Evolutionary conservation across 1,140 invertebrate species (phyloP), one percentile per base, ranked within the genome.

Genomic region (Zaprionus ghesquierei): DNA sequence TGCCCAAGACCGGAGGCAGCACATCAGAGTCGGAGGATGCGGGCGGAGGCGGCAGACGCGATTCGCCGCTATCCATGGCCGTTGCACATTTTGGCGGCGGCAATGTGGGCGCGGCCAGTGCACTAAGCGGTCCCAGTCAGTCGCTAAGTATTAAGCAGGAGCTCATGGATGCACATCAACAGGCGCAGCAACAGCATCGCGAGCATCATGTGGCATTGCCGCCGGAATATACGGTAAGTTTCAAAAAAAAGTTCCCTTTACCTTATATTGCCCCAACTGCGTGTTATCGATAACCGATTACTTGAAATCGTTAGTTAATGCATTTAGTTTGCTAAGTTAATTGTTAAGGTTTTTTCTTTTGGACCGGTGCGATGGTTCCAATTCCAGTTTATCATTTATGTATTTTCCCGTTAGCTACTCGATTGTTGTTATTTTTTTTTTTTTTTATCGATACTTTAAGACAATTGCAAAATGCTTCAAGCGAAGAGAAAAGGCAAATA

Each of bases 81-180:
- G 90, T 72, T 25, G 81, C 81, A 56, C 90, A 91, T 61, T 35
- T 91, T 69, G 74, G 82, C 62, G 76, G 93, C 85, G 80, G 81
- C 41, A 89, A 89, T 80, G 84, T 89, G 65, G 84, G 84, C 49
- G 84, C 79, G 50, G 77, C 80, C 63, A 84, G 80, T 44, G 84
- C 79, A 31, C 54, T 87, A 13, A 86, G 81, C 69, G 77, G 81
- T 15, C 84, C 92, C 92, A 76, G 93, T 93, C 90, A 93, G 74
- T 93, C 93, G 89, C 91, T 93, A 85, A 91, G 94, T 84, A 94
- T 95, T 92, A 95, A 95, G 92, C 94, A 95, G 92, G 94, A 95
- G 87, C 89, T 94, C 89, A 85, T 91, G 61, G 91, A 92, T 65
- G 90, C 90, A 53, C 89, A 91, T 69, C 78, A 85, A 62, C 77